Evolutionary conservation across 2,888 invertebrate genomes (phyloP).

Genomic region (Diaperis boleti): DNA sequence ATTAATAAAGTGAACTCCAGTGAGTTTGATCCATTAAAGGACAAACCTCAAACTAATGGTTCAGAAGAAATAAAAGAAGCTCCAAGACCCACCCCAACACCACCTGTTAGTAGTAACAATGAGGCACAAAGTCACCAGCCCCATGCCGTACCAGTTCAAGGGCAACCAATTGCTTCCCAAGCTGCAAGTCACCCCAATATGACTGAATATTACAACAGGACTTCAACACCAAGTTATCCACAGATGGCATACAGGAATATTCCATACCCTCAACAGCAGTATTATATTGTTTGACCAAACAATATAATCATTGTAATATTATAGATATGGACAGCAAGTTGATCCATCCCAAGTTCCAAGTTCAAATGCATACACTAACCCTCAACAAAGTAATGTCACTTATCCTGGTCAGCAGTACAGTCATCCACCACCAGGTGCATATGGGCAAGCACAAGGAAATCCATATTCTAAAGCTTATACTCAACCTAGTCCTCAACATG

Average conservation of each 20-base stretch:
- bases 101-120: slow-evolving; percentile 51
- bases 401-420: slow-evolving; percentile 57
- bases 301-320: neutral
- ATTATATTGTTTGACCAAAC: slow-evolving; percentile 52
- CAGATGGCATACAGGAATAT: slow-evolving; percentile 58
- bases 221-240: slow-evolving; percentile 53
- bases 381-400: slow-evolving; percentile 56
- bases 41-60: slow-evolving; percentile 59
- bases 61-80: slow-evolving; percentile 56
- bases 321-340: slow-evolving; percentile 51
- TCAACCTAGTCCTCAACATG: slow-evolving; percentile 59
- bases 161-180: slow-evolving; percentile 53
- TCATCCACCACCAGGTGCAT: slow-evolving; percentile 51
- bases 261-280: slow-evolving; percentile 57
- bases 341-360: slow-evolving; percentile 60
- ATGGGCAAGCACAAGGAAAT: slow-evolving; percentile 56
- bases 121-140: slow-evolving; percentile 40
- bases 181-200: slow-evolving; percentile 51
- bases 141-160: slow-evolving; percentile 51
- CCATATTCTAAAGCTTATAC: slow-evolving; percentile 63
- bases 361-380: slow-evolving; percentile 58
- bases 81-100: slow-evolving; percentile 54
- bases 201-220: slow-evolving; percentile 60
- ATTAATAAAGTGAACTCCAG: slow-evolving; percentile 66
- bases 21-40: slow-evolving; percentile 73